Evolutionary conservation across 2,113 vertebrate genomes (phyloP).

Genomic region (Corythornis cristatus): DNA sequence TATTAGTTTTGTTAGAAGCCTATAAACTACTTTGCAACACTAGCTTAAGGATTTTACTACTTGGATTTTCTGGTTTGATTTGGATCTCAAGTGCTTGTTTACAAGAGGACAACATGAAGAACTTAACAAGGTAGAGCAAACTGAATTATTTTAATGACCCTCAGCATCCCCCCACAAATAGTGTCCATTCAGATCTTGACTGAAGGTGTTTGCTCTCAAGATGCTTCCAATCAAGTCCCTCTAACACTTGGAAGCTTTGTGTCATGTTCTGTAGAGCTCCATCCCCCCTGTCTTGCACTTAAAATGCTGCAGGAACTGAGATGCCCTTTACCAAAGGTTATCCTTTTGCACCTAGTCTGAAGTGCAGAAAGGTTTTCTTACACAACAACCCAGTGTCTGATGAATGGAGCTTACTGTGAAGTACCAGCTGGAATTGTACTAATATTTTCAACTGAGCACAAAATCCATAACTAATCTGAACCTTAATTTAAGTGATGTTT

Average conservation of each 20-base stretch:
- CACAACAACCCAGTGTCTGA: background rate
- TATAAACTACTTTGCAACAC: background rate
- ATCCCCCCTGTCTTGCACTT: background rate
- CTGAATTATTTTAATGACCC: background rate
- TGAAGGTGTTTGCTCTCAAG: background rate
- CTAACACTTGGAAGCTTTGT: background rate
- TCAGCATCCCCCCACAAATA: background rate
- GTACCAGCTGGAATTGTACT: background rate
- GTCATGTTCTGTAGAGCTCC: background rate
- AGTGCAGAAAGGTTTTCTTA: background rate
- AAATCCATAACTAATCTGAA: conserved; percentile 38
- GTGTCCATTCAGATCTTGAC: background rate
- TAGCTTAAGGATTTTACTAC: too few species aligned
- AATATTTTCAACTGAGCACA: background rate
- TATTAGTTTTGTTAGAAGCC: background rate
- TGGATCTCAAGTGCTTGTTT: too few species aligned
- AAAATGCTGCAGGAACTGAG: background rate
- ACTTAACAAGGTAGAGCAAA: background rate
- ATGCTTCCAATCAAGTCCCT: background rate
- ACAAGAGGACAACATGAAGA: too few species aligned
- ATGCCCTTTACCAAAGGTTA: background rate
- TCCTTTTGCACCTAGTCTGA: background rate
- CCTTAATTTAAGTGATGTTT: conserved; percentile 5
- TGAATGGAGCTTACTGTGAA: background rate
- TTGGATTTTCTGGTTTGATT: too few species aligned